Evolutionary conservation across 2,113 vertebrate genomes (phyloP).

Genomic region (Sebastes schlegelii): DNA sequence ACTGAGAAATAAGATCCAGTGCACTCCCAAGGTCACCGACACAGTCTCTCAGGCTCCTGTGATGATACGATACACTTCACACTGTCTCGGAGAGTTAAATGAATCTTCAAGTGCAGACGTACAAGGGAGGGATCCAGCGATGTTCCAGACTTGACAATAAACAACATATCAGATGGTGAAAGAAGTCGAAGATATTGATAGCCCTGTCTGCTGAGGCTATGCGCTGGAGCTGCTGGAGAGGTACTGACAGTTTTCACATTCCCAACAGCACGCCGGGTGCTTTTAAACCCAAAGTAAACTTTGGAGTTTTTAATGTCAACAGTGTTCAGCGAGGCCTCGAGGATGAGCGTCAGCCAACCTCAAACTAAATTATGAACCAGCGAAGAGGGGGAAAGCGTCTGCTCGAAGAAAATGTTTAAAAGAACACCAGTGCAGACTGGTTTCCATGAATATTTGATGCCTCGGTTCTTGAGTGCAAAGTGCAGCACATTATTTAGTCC

Average conservation of each 20-base stretch:
- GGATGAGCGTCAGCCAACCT: slow-evolving; percentile 31
- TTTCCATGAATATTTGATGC: slow-evolving; percentile 80
- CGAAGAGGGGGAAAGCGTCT: slow-evolving; percentile 51
- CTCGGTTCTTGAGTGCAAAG: slow-evolving; percentile 63
- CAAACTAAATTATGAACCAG: slow-evolving; percentile 68
- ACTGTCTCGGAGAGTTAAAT: slow-evolving; percentile 67
- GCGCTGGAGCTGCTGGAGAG: slow-evolving; percentile 30
- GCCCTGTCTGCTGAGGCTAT: slow-evolving; percentile 60
- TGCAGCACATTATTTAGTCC: slow-evolving; percentile 69
- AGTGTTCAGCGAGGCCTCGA: slow-evolving; percentile 40
- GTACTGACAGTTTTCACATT: slow-evolving; percentile 28
- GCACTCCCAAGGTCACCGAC: slow-evolving; percentile 75
- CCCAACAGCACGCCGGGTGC: slow-evolving; percentile 13
- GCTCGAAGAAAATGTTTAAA: slow-evolving; percentile 64
- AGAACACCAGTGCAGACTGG: slow-evolving; percentile 63
- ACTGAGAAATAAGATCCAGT: slow-evolving; percentile 76
- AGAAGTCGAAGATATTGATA: slow-evolving; percentile 78
- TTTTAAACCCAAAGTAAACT: slow-evolving; percentile 52
- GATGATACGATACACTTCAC: slow-evolving; percentile 75
- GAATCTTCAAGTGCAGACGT: slow-evolving; percentile 68
- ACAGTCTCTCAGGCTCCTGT: slow-evolving; percentile 65
- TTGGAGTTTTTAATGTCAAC: slow-evolving; percentile 39
- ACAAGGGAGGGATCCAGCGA: slow-evolving; percentile 63
- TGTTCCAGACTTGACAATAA: slow-evolving; percentile 73
- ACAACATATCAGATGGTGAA: slow-evolving; percentile 80